Evolutionary conservation across 2,113 vertebrate species (phyloP).

Genomic region (Cyphomyrus discorhynchus): DNA sequence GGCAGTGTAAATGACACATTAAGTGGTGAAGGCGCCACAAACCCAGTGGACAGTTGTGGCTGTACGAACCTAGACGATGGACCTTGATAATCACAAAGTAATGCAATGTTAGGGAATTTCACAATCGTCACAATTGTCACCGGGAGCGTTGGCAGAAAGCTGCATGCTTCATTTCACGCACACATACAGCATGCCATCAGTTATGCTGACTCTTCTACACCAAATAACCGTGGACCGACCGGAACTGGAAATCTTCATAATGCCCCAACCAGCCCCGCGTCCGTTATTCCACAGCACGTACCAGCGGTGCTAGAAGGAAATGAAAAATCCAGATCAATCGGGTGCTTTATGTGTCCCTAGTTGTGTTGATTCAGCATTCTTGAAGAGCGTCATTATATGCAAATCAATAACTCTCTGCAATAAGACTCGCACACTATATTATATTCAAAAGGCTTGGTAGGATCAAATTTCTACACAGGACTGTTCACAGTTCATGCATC

Average conservation of each 20-base stretch:
- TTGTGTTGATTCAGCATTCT: conserved; percentile 16
- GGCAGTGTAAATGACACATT: background rate
- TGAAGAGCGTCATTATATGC: background rate
- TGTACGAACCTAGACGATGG: background rate
- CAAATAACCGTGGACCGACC: background rate
- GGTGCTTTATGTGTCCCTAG: background rate
- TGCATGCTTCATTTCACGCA: background rate
- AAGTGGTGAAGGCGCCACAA: conserved; percentile 6
- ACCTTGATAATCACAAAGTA: conserved; percentile 18
- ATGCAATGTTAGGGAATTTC: background rate
- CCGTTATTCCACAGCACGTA: background rate
- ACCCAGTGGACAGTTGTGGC: background rate
- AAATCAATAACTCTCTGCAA: conserved; percentile 8
- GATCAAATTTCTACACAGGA: background rate
- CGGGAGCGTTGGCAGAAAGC: background rate
- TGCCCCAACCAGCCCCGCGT: background rate
- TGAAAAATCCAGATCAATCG: background rate
- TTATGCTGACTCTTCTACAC: background rate
- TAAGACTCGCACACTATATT: background rate
- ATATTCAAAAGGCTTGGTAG: background rate
- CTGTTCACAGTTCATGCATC: background rate
- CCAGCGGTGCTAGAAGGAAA: background rate
- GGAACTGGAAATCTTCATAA: background rate
- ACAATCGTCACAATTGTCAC: background rate
- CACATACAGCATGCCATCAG: background rate